A percentile compares a stretch with the other conserved stretches of the same genome.
Evolutionary conservation across 2,888 invertebrate genomes (phyloP).

Genomic region (Clusia tigrina): DNA sequence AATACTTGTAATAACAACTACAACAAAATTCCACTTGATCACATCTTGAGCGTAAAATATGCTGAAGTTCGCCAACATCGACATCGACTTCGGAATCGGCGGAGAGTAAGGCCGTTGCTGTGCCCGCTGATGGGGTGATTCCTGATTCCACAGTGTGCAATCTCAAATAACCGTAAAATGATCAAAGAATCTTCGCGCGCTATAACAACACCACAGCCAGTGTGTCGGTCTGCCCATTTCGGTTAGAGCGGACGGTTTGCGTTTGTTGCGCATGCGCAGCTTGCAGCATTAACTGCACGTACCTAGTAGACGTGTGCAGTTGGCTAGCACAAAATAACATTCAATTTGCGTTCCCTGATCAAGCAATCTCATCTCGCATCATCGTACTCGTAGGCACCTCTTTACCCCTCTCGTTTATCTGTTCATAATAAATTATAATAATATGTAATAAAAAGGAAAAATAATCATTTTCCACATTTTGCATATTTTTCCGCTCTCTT

Average conservation of each 20-base stretch:
- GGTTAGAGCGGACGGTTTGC: slow-evolving; percentile 19
- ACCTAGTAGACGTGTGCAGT: slow-evolving; percentile 58
- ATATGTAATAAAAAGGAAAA: slow-evolving; percentile 10
- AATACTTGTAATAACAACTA: too few relatives aligned
- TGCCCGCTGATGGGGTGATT: not conserved
- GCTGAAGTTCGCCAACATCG: slow-evolving; percentile 50
- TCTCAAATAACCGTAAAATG: slow-evolving; percentile 58
- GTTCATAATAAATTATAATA: not conserved
- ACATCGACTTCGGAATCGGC: slow-evolving; percentile 44
- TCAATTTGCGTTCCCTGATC: slow-evolving; percentile 63
- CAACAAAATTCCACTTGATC: slow-evolving; percentile 42
- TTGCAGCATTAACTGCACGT: too few relatives aligned
- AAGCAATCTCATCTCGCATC: slow-evolving; percentile 53
- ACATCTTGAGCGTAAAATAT: slow-evolving; percentile 57
- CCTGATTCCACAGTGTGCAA: not conserved
- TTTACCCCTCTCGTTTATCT: not conserved
- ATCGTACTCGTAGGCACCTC: not conserved
- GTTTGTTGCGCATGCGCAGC: slow-evolving; percentile 32
- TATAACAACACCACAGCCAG: slow-evolving; percentile 45
- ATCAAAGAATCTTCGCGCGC: slow-evolving; percentile 63
- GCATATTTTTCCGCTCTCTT: slow-evolving; percentile 52
- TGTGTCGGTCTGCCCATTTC: not conserved
- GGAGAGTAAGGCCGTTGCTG: not conserved
- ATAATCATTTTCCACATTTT: slow-evolving; percentile 38
- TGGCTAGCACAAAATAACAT: slow-evolving; percentile 62